Conservation (phyloP, 1,140 invertebrate genomes). For the Thaumetopoea pityocampa region DNA sequence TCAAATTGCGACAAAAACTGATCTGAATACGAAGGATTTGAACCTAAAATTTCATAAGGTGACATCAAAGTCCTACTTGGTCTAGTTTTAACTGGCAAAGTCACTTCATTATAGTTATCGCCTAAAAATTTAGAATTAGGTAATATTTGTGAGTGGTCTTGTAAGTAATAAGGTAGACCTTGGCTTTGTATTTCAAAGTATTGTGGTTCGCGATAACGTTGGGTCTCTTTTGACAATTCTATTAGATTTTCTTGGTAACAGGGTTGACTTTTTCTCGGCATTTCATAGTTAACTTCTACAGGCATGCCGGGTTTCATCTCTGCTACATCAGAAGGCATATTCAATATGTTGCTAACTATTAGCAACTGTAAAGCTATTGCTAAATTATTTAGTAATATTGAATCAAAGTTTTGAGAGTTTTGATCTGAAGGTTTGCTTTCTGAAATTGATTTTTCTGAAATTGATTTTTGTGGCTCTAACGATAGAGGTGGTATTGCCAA, state of each 20-base stretch:
- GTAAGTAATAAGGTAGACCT: background rate
- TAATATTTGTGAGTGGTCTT: background rate
- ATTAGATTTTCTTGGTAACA: too few relatives aligned
- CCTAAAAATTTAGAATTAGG: constrained; percentile 45
- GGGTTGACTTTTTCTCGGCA: constrained; percentile 7
- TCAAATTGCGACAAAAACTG: constrained; percentile 10
- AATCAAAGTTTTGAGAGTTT: constrained; percentile 24
- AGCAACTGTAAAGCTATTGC: constrained; percentile 55
- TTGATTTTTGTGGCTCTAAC: background rate
- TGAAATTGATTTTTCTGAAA: background rate
- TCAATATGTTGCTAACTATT: constrained; percentile 54
- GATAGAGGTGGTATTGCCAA: constrained; percentile 2
- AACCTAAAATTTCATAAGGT: constrained; percentile 47
- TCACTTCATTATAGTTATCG: constrained; percentile 13
- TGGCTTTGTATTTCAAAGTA: background rate
- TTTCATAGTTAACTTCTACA: constrained; percentile 17
- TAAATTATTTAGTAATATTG: constrained; percentile 52
- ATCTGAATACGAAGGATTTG: constrained; percentile 27
- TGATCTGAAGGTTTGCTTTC: background rate
- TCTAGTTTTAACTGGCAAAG: constrained; percentile 18
- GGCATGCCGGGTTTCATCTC: background rate
- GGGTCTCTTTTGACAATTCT: too few relatives aligned
- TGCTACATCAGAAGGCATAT: constrained; percentile 24
- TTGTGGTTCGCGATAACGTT: background rate
- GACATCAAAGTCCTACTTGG: constrained; percentile 39